Conservation (phyloP, 2,797 vertebrate species). For the Dicrostonyx torquatus region DNA sequence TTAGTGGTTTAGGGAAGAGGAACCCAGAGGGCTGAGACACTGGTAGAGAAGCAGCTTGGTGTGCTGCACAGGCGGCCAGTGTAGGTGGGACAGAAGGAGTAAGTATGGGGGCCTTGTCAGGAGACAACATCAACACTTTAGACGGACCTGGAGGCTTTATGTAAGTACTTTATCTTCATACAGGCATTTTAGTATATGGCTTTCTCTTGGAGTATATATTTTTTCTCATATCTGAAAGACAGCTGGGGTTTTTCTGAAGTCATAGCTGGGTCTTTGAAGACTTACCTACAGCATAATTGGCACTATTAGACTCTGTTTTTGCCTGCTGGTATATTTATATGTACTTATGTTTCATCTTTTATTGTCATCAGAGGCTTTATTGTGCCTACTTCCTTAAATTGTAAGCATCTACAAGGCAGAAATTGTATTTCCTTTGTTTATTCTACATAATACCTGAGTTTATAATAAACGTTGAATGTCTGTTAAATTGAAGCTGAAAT, state of each 20-base stretch:
- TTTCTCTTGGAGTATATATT: constrained; percentile 18
- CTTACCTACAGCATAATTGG: neutral
- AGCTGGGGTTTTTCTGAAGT: constrained; percentile 42
- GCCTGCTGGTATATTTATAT: neutral
- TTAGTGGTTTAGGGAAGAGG: constrained; percentile 15
- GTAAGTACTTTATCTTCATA: neutral
- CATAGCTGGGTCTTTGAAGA: neutral
- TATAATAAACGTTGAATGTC: neutral
- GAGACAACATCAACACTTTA: neutral
- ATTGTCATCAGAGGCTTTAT: constrained; percentile 29
- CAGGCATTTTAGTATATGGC: neutral
- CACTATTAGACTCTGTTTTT: neutral
- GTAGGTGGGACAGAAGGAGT: neutral
- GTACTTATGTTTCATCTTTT: constrained; percentile 28
- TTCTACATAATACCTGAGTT: neutral
- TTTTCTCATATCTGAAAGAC: neutral
- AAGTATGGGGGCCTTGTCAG: neutral
- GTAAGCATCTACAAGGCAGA: constrained; percentile 32
- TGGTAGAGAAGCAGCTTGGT: neutral
- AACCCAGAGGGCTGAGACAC: neutral
- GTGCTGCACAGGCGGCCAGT: neutral
- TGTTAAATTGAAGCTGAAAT: constrained; percentile 60
- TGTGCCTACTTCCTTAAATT: constrained; percentile 24
- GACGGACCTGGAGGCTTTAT: neutral
- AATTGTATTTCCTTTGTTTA: constrained; percentile 55